Conservation (phyloP, 2,113 vertebrate genomes). For the Lepisosteus osseus region DNA sequence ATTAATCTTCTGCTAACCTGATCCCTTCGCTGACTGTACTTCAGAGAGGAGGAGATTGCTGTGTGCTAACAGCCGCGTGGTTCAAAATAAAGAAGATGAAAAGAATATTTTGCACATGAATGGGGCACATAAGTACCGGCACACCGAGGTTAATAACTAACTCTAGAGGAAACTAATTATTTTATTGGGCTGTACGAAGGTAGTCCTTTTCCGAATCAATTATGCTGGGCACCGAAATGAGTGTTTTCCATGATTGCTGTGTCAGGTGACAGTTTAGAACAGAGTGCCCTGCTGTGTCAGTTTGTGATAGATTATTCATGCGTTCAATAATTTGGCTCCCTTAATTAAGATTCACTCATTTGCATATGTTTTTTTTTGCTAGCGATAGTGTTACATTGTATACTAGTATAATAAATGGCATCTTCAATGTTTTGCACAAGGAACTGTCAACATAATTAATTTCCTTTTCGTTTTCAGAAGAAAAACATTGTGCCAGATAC, state of each 20-base stretch:
- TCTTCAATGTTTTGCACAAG: slow-evolving; percentile 45
- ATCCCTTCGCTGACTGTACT: background rate
- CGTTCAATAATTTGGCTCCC: slow-evolving; percentile 53
- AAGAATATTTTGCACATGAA: slow-evolving; percentile 45
- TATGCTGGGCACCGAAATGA: slow-evolving; percentile 37
- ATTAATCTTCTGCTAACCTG: background rate
- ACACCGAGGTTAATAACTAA: slow-evolving; percentile 59
- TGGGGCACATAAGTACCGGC: slow-evolving; percentile 38
- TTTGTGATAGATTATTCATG: slow-evolving; percentile 63
- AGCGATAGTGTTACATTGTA: slow-evolving; percentile 37
- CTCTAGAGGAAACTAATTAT: slow-evolving; percentile 36
- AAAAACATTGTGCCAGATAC: slow-evolving; percentile 32
- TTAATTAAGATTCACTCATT: slow-evolving; percentile 66
- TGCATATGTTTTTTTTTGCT: slow-evolving; percentile 47
- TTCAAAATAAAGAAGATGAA: slow-evolving; percentile 38
- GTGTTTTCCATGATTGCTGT: slow-evolving; percentile 47
- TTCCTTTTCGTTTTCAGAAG: slow-evolving; percentile 40
- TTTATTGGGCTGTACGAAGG: slow-evolving; percentile 33
- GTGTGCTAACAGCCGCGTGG: slow-evolving; percentile 32
- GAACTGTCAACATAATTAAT: slow-evolving; percentile 61
- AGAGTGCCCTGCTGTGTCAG: slow-evolving; percentile 44
- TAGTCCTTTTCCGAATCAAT: slow-evolving; percentile 34
- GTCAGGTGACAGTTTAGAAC: slow-evolving; percentile 48
- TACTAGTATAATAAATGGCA: slow-evolving; percentile 50
- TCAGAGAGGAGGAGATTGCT: slow-evolving; percentile 15